Percentiles rank a stretch among this genome's conserved stretches.
Conservation (phyloP, 2,797 vertebrate genomes). For the Sebastes vulpes region DNA sequence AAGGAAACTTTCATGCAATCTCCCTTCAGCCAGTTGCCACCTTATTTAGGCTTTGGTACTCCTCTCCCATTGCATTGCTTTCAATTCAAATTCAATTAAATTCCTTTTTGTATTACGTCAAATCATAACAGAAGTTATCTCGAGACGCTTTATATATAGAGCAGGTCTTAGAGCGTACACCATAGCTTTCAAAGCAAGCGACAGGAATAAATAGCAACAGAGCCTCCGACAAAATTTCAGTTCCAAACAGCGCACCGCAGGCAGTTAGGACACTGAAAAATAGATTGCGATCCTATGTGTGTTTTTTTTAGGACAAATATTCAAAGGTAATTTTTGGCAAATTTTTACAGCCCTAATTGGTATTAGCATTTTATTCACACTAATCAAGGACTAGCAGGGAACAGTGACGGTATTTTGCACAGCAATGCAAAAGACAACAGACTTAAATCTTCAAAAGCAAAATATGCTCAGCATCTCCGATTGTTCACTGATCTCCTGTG, state of each 20-base stretch:
- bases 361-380: background rate
- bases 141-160: too few species aligned
- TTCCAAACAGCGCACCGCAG: too few species aligned
- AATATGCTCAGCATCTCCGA: background rate
- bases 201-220: background rate
- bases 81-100: background rate
- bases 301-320: background rate
- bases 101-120: too few species aligned
- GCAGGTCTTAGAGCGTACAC: too few species aligned
- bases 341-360: background rate
- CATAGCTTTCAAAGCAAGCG: background rate
- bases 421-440: background rate
- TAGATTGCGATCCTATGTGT: background rate
- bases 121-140: too few species aligned
- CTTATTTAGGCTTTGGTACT: background rate
- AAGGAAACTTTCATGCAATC: background rate
- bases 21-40: background rate
- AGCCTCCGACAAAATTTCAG: background rate
- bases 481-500: background rate
- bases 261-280: background rate
- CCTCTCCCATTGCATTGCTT: background rate
- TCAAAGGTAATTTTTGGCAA: too few species aligned
- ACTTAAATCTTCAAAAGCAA: background rate
- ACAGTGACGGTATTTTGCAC: background rate
- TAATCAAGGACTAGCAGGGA: background rate